These are phyloP conservation scores for Pseudococcus jackbeardsleyi DNA, from an alignment of 2,888 invertebrate genomes.

Conservation along the genomic window DNA sequence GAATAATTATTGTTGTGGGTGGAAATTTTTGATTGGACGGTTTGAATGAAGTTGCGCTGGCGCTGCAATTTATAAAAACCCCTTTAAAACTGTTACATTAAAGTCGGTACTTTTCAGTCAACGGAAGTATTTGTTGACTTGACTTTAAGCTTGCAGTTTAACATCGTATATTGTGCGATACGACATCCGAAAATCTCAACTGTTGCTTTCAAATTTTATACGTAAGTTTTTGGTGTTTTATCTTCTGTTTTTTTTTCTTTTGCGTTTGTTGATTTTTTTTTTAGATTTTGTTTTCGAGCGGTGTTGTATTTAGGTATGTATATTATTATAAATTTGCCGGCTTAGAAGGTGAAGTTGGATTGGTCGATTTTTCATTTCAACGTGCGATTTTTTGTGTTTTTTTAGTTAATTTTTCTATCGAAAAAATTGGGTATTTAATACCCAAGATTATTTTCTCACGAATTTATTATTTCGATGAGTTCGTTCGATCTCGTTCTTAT, in stretches of 20 bases:
- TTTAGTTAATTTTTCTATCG: neutral
- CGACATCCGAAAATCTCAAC: slow-evolving; percentile 42
- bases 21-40: slow-evolving; percentile 60
- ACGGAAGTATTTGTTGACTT: slow-evolving; percentile 65
- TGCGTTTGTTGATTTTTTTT: neutral
- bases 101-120: slow-evolving; percentile 63
- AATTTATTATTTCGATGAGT: neutral
- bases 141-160: slow-evolving; percentile 63
- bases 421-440: neutral
- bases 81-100: slow-evolving; percentile 63
- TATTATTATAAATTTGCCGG: neutral
- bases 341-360: neutral
- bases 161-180: slow-evolving; percentile 39
- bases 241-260: slow-evolving; percentile 4
- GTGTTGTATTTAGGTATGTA: too few relatives aligned
- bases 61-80: slow-evolving; percentile 63
- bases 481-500: neutral
- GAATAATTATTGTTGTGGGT: slow-evolving; percentile 60
- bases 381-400: neutral
- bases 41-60: slow-evolving; percentile 61
- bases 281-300: neutral
- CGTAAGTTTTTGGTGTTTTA: slow-evolving; percentile 43
- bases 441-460: neutral
- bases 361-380: neutral
- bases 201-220: slow-evolving; percentile 56